Base-by-base conservation (phyloP, 2,113 vertebrate genomes). In the Perca schrenkii region DNA sequence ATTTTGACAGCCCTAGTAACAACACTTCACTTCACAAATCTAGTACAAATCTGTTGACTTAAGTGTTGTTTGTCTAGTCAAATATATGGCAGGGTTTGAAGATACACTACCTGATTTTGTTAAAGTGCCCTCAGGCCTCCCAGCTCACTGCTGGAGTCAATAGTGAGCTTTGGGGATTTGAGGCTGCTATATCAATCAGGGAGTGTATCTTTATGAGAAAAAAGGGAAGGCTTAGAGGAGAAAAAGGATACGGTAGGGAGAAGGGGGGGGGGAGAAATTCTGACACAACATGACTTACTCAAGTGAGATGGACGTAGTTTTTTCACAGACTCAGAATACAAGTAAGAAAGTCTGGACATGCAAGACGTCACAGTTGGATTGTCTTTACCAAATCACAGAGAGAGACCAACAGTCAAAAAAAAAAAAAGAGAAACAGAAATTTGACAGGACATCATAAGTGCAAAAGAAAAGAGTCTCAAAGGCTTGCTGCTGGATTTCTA, bases 301-400 rank as follows among this genome's bases (percentile, higher is more conserved):
- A 97, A 91, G 92, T 96, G 94, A 95, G 96, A 97, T 85, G 96
- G 94, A 89, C 89, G 95, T 70, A 97, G 96, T 82, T 96, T 98
- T 97, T 97, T 98, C 97, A 98, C 91, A 96, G 96, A 97, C 91
- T 97, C 95, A 95, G 89, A 85, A 94, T 93, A 96, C 88, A 96
- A 90, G 92, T 70, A 91, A 95, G 95, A 94, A 83, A 96, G 91
- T 87, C 93, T 90, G 78, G 93, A 94, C 94, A 95, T 95, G 94
- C 93, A 95, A 95, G 97, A 97, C 94, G 95, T 93, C 94, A 93
- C 94, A 95, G 92, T 88, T 93, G 97, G 97, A 96, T 94, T 77
- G 94, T 96, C 97, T 98, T 96, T 87, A 90, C 86, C 93, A 95
- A 86, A 96, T 93, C 95, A 96, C 90, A 95, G 92, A 95, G 94